Evolutionary conservation across 2,888 invertebrate genomes (phyloP).

Genomic region (Dichetophora obliterata): DNA sequence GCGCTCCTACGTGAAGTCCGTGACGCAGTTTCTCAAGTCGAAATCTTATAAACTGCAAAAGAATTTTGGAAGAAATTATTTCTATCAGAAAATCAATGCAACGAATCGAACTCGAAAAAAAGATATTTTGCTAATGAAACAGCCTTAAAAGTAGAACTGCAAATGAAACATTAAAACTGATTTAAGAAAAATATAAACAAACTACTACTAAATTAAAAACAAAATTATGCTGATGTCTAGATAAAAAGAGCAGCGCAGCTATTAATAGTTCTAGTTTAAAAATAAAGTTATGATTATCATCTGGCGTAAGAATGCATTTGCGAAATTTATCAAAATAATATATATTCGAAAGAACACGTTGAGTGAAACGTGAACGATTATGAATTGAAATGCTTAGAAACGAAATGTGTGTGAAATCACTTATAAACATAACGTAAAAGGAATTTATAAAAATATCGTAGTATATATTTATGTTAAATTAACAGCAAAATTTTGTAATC

Average conservation of each 20-base stretch:
- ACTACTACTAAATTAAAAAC: background rate
- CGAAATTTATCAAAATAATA: background rate
- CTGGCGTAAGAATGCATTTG: constrained; percentile 7
- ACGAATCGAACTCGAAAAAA: constrained; percentile 66
- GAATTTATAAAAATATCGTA: background rate
- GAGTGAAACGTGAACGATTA: background rate
- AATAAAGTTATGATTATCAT: background rate
- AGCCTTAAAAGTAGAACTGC: constrained; percentile 48
- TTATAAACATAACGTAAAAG: background rate
- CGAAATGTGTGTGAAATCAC: background rate
- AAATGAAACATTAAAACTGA: background rate
- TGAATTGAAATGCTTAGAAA: background rate
- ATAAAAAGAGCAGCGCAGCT: background rate
- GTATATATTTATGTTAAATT: background rate
- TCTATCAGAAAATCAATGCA: constrained; percentile 65
- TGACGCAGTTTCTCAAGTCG: constrained; percentile 68
- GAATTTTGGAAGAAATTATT: constrained; percentile 68
- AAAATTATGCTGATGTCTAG: constrained; percentile 5
- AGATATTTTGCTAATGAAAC: constrained; percentile 62
- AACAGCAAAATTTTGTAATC: too few species aligned
- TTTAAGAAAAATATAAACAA: background rate
- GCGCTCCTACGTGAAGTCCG: constrained; percentile 64
- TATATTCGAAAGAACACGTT: background rate
- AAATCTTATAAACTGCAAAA: constrained; percentile 68
- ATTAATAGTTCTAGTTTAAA: background rate